phyloP scores from a whole-genome alignment of 2,797 vertebrate genomes.

The Emydoidea blandingii region DNA sequence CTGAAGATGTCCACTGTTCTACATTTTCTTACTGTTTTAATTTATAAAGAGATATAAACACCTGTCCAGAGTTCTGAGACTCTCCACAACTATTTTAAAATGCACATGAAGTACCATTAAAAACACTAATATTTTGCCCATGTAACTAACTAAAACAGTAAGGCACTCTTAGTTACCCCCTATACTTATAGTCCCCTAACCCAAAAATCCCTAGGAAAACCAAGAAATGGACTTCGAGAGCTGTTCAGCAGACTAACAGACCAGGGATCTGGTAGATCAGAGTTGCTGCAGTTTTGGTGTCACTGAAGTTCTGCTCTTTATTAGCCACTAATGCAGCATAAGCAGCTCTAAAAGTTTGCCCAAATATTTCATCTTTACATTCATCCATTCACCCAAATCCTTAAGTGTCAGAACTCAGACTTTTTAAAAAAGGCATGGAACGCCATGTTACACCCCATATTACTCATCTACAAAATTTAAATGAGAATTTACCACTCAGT shows the following conservation, averaged over 20 bases:
- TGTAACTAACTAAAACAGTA: background rate
- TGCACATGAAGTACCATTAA: background rate
- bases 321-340: background rate
- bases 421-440: background rate
- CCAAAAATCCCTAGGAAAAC: background rate
- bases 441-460: background rate
- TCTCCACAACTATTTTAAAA: no score
- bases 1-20: no score
- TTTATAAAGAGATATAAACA: no score
- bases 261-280: background rate
- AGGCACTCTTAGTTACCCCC: background rate
- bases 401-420: constrained; percentile 12
- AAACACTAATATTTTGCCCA: background rate
- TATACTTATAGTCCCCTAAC: background rate
- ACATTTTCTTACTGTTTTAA: no score
- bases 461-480: constrained; percentile 1
- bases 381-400: background rate
- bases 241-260: no score
- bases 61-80: no score
- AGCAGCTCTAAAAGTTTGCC: background rate
- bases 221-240: background rate
- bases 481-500: background rate
- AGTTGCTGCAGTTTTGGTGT: background rate
- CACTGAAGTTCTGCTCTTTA: constrained; percentile 3
- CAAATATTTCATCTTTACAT: background rate